Conservation (phyloP, 2,113 vertebrate species). For the human region GRCh38 chr13:102280001-102280500, state of each 20-base stretch:
- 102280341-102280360: background rate
- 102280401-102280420: background rate
- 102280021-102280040: background rate
- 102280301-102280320: background rate
- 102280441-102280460: background rate
- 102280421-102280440: background rate
- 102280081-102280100: background rate
- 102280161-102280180: background rate
- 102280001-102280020: background rate
- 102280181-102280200: constrained; percentile 43
- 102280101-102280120: constrained; percentile 30
- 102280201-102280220: constrained; percentile 2
- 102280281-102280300: constrained; percentile 22
- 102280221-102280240: constrained; percentile 60
- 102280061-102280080: background rate
- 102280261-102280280: constrained; percentile 15
- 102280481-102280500: background rate
- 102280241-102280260: background rate
- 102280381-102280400: background rate
- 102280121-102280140: constrained; percentile 51
- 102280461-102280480: background rate
- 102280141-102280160: constrained; percentile 10
- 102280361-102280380: background rate
- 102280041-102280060: background rate
- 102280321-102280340: constrained; percentile 49